Conservation (phyloP, 2,888 invertebrate species). For the Andrena praecox region DNA sequence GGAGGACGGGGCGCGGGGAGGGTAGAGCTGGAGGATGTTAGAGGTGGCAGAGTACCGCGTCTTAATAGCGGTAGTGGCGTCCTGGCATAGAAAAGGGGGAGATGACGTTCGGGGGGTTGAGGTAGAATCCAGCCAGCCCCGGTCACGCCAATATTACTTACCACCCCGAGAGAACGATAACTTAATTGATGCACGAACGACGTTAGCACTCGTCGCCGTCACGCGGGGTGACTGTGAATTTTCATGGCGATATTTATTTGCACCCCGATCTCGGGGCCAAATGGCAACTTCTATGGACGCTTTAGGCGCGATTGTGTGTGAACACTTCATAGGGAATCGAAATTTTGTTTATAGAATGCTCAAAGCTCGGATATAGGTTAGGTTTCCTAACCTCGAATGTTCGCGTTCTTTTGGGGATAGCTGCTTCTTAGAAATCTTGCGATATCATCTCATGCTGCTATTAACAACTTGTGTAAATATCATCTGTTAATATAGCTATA, state of each 20-base stretch:
- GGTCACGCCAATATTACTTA: constrained; percentile 78
- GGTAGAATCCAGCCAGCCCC: constrained; percentile 63
- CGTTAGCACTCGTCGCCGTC: constrained; percentile 67
- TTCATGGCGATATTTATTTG: constrained; percentile 45
- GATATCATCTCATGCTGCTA: no score
- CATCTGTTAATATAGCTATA: no score
- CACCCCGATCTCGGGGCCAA: background rate
- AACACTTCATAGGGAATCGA: background rate
- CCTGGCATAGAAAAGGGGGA: constrained; percentile 62
- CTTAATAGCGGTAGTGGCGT: constrained; percentile 74
- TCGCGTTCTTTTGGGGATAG: no score
- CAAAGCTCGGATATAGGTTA: no score
- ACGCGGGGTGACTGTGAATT: constrained; percentile 51
- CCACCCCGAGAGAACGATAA: constrained; percentile 74
- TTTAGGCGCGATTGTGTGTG: no score
- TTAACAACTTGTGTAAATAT: no score
- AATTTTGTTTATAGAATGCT: background rate
- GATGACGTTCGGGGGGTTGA: constrained; percentile 47
- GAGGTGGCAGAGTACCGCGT: constrained; percentile 70
- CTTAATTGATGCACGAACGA: constrained; percentile 77
- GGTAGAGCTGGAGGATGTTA: constrained; percentile 59
- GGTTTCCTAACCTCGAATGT: no score
- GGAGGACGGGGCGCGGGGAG: constrained; percentile 10
- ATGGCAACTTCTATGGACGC: no score
- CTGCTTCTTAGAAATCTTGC: no score